Evolutionary conservation across 1,140 invertebrate genomes (phyloP).

Genomic region (Arion vulgaris): DNA sequence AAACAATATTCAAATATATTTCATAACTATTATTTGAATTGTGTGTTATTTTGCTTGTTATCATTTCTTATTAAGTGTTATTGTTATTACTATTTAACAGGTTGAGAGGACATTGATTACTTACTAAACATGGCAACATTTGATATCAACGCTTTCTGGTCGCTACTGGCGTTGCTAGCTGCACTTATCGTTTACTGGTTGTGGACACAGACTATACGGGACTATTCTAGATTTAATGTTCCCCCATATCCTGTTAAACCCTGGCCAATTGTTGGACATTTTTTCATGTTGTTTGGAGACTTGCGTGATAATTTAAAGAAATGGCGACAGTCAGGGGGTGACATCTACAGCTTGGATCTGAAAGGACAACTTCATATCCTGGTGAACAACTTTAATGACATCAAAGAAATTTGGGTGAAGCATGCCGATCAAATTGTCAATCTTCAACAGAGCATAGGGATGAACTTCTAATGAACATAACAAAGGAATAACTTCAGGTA

Average conservation of each 20-base stretch:
- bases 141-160: not conserved
- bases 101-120: too few relatives aligned
- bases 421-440: not conserved
- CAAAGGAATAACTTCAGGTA: not conserved
- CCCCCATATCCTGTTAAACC: not conserved
- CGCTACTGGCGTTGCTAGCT: not conserved
- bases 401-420: not conserved
- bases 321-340: not conserved
- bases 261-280: constrained; percentile 1
- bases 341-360: not conserved
- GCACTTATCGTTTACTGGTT: not conserved
- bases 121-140: not conserved
- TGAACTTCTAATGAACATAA: not conserved
- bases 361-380: not conserved
- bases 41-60: too few relatives aligned
- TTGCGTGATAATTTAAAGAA: not conserved
- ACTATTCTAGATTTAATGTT: not conserved
- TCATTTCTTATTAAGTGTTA: too few relatives aligned
- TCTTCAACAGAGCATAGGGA: too few relatives aligned
- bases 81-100: too few relatives aligned
- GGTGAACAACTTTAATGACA: not conserved
- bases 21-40: too few relatives aligned
- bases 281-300: not conserved
- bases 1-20: too few relatives aligned
- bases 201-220: not conserved